Percentiles rank a stretch among this genome's conserved stretches.
Evolutionary conservation across 2,888 invertebrate genomes (phyloP).

Genomic region (Drosophila borealis): DNA sequence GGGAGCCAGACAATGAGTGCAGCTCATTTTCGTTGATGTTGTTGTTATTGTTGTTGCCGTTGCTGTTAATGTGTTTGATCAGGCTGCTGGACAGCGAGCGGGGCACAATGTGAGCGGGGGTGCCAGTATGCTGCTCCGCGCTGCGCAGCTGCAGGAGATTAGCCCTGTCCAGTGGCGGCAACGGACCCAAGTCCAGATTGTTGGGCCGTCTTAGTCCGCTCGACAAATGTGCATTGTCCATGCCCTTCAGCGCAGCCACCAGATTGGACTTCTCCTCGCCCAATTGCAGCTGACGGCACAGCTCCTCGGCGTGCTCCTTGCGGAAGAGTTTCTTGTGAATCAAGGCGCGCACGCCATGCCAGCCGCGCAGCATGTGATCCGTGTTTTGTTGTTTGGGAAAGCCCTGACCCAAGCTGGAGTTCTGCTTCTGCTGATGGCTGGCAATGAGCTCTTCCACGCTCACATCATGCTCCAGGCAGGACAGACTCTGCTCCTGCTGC

Average conservation of each 20-base stretch:
- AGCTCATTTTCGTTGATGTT: conserved; percentile 65
- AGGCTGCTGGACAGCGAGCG: conserved; percentile 79
- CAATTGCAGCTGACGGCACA: conserved; percentile 65
- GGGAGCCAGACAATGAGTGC: conserved; percentile 47
- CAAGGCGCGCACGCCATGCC: conserved; percentile 84
- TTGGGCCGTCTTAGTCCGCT: conserved; percentile 75
- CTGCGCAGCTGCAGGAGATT: conserved; percentile 64
- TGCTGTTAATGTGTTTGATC: conserved; percentile 67
- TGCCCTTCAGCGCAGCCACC: conserved; percentile 72
- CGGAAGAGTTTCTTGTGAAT: conserved; percentile 85
- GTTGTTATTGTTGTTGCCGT: conserved; percentile 41
- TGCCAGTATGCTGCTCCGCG: conserved; percentile 68
- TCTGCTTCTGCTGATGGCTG: conserved; percentile 61
- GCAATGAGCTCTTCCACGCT: conserved; percentile 84
- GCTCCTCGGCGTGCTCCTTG: conserved; percentile 70
- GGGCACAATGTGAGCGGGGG: conserved; percentile 79
- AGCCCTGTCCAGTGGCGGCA: conserved; percentile 37
- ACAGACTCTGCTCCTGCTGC: conserved; percentile 82
- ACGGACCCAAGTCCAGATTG: conserved; percentile 82
- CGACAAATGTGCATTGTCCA: conserved; percentile 48
- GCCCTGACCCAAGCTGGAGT: conserved; percentile 83
- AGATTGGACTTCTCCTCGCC: conserved; percentile 84
- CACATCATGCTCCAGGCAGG: conserved; percentile 84
- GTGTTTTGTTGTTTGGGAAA: conserved; percentile 85
- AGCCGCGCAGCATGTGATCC: conserved; percentile 83